Evolutionary conservation across 2,888 invertebrate genomes (phyloP).

Genomic region (Eupithecia pulchellata): DNA sequence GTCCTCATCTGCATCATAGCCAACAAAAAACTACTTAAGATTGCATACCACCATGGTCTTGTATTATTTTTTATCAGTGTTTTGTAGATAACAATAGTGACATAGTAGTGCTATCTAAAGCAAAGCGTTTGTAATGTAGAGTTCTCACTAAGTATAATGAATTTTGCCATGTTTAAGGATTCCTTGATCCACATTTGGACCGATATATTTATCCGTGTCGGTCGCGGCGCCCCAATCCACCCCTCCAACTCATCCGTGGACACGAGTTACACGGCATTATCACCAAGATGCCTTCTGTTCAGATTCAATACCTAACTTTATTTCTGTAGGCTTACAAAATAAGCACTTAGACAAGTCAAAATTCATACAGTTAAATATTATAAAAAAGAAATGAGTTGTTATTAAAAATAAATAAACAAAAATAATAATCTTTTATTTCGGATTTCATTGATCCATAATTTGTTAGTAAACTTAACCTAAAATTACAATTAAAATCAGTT

Average conservation of each 20-base stretch:
- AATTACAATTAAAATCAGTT: too few relatives aligned
- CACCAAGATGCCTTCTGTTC: too few relatives aligned
- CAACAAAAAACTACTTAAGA: slow-evolving; percentile 1
- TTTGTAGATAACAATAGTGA: not conserved
- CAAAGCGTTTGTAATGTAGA: not conserved
- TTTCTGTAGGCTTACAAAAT: too few relatives aligned
- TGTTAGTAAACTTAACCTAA: too few relatives aligned
- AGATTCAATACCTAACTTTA: too few relatives aligned
- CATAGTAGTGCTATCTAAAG: not conserved
- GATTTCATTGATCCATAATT: too few relatives aligned
- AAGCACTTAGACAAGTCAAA: too few relatives aligned
- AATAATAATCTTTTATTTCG: too few relatives aligned
- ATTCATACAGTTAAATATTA: too few relatives aligned
- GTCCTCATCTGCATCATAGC: slow-evolving; percentile 8
- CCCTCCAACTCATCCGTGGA: not conserved
- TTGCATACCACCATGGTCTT: not conserved
- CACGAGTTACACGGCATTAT: too few relatives aligned
- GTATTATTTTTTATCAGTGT: not conserved
- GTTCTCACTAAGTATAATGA: not conserved
- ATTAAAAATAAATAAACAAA: too few relatives aligned
- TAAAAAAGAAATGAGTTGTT: too few relatives aligned
- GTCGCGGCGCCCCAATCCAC: not conserved
- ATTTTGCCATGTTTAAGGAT: not conserved
- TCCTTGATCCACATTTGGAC: not conserved
- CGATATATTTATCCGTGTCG: not conserved